Conservation (phyloP, 2,113 vertebrate genomes). For the Ciconia boyciana region DNA sequence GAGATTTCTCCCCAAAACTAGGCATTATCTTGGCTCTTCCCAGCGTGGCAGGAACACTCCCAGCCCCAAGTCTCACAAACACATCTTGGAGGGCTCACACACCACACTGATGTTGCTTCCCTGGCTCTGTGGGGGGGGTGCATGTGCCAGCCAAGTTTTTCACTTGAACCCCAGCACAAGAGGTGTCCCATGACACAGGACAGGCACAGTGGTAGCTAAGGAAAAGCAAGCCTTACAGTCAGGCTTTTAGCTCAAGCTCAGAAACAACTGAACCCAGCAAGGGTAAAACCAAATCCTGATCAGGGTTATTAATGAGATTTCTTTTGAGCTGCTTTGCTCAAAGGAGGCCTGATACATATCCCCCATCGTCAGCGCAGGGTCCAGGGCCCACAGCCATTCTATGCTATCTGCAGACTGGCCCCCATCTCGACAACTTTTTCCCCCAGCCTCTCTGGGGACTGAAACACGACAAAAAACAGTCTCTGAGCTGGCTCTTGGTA, state of each 20-base stretch:
- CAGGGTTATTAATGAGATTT: neutral
- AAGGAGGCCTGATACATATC: neutral
- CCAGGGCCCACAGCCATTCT: neutral
- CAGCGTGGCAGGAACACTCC: neutral
- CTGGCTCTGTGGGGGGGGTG: neutral
- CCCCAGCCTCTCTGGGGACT: neutral
- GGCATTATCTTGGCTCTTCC: neutral
- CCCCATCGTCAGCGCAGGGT: too few species aligned
- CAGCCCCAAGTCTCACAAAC: neutral
- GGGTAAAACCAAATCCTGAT: neutral
- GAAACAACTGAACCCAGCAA: neutral
- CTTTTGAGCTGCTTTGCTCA: neutral
- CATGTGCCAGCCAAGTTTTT: neutral
- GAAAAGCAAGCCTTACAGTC: neutral
- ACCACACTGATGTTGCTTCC: neutral
- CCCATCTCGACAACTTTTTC: neutral
- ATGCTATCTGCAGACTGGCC: neutral
- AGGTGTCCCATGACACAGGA: neutral
- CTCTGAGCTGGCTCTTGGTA: neutral
- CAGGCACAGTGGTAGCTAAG: neutral
- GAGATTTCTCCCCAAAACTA: neutral
- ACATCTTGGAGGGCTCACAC: neutral
- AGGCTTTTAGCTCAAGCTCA: neutral
- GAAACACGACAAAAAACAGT: neutral
- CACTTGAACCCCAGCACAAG: neutral